Base-by-base conservation (phyloP, 1,140 invertebrate species). In the Drosophila mauritiana region DNA sequence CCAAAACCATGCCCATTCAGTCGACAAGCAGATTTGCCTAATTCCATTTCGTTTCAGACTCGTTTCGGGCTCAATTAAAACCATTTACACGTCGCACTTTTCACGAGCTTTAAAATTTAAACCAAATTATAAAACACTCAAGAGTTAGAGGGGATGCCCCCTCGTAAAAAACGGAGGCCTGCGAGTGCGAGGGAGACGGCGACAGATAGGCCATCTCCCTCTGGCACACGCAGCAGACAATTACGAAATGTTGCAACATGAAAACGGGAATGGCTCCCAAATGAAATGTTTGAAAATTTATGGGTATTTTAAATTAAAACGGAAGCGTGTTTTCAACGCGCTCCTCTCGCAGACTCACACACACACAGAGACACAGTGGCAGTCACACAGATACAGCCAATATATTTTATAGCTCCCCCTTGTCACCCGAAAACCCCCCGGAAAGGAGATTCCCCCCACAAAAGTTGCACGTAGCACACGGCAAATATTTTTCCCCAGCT, bases 241-340 rank as follows among this genome's bases (percentile, higher is more conserved):
- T 88, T 88, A 89, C 84, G 78, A 89, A 88, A 89, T 88, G 84
- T 88, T 84, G 80, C 86, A 88, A 86, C 88, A 83, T 88, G 79
- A 83, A 80, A 90, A 76, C 90, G 76, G 82, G 75, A 91, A 91
- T 91, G 90, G 86, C 90, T 91, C 90, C 90, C 90, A 85, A 91
- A 91, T 90, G 90, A 91, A 88, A 91, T 83, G 75, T 81, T 76
- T 78, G 82, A 88, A 91, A 91, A 91, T 91, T 91, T 91, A 91
- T 91, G 90, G 88, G 84, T 90, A 91, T 91, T 91, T 91, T 90
- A 91, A 91, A 91, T 91, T 91, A 91, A 91, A 91, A 91, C 90
- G 90, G 90, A 91, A 91, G 88, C 86, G 90, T 88, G 90, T 90
- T 91, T 91, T 90, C 77, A 88, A 67, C 90, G 78, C 81, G 65